Conservation (phyloP, 2,113 vertebrate genomes). For the Platysteira castanea region DNA sequence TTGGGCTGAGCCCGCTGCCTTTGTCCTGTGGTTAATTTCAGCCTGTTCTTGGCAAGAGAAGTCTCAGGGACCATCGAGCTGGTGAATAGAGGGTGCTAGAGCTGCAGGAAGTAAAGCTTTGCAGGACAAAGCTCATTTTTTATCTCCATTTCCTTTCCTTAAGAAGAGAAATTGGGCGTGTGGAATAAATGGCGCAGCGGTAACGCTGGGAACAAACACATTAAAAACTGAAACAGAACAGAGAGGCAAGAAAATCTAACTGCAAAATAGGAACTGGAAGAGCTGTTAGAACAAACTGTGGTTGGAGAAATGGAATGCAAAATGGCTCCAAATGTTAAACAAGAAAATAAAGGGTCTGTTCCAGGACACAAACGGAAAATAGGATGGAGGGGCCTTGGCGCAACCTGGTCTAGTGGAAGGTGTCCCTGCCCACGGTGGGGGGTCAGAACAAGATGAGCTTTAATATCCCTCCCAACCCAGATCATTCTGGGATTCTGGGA, state of each 20-base stretch:
- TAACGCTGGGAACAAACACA: not conserved
- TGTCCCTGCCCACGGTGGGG: not conserved
- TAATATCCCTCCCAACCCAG: not conserved
- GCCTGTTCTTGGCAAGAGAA: not conserved
- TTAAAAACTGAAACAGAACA: not conserved
- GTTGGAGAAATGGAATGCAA: not conserved
- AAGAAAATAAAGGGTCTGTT: not conserved
- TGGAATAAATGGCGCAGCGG: not conserved
- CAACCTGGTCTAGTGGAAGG: not conserved
- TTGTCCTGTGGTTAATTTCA: not conserved
- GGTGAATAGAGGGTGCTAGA: not conserved
- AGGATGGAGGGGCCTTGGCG: not conserved
- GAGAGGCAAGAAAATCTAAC: not conserved
- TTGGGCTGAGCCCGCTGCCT: not conserved
- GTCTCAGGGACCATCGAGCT: not conserved
- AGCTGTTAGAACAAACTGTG: not conserved
- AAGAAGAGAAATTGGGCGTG: not conserved
- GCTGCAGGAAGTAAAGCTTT: not conserved
- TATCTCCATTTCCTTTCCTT: not conserved
- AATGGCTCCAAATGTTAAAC: not conserved
- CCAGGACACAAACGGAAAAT: not conserved
- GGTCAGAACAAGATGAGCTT: not conserved
- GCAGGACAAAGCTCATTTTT: not conserved
- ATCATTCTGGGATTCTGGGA: not conserved
- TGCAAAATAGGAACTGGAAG: not conserved